phyloP scores from a whole-genome alignment of 2,888 invertebrate species.

The Caenorhabditis sinica region DNA sequence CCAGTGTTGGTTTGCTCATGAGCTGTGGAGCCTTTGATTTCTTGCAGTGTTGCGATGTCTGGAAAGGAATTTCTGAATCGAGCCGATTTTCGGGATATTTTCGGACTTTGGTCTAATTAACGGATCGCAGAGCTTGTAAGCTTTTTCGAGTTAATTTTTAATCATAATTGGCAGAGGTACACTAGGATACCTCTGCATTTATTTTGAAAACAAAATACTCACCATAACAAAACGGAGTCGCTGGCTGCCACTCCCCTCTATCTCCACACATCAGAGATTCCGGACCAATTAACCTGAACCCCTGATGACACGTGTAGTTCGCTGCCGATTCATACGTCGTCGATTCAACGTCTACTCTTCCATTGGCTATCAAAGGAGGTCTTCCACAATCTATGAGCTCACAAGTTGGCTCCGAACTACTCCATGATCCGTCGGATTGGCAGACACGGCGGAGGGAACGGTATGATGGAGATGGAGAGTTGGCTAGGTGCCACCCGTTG shows the following conservation, averaged over 20 bases:
- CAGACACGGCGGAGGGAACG: slow-evolving; percentile 70
- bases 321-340: slow-evolving; percentile 74
- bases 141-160: too few relatives aligned
- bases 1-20: slow-evolving; percentile 36
- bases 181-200: not conserved
- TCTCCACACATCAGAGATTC: slow-evolving; percentile 74
- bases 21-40: slow-evolving; percentile 70
- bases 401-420: slow-evolving; percentile 69
- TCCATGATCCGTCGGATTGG: slow-evolving; percentile 75
- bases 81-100: too few relatives aligned
- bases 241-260: slow-evolving; percentile 76
- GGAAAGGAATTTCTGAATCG: too few relatives aligned
- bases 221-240: slow-evolving; percentile 80
- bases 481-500: slow-evolving; percentile 69
- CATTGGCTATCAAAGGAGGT: slow-evolving; percentile 74
- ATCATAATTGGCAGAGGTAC: too few relatives aligned
- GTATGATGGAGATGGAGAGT: slow-evolving; percentile 53
- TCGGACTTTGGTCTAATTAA: too few relatives aligned
- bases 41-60: slow-evolving; percentile 76
- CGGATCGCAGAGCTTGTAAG: too few relatives aligned
- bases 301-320: slow-evolving; percentile 75
- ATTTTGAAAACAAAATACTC: not conserved
- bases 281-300: slow-evolving; percentile 77
- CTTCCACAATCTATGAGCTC: slow-evolving; percentile 74
- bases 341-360: slow-evolving; percentile 64